Evolutionary conservation across 2,888 invertebrate species (phyloP).

Genomic region (Eilema caniola): DNA sequence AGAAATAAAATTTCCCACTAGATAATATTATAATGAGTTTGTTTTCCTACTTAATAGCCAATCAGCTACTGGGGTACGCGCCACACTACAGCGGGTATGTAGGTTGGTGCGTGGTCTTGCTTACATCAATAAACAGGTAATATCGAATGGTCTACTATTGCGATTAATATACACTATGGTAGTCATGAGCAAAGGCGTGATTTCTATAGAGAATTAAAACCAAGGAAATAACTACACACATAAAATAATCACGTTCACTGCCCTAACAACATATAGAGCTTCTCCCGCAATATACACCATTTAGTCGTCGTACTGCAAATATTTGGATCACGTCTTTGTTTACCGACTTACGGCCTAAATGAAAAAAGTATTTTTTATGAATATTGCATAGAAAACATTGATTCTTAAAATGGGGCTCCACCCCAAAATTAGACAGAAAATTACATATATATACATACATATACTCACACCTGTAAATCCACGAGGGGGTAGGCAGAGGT

Average conservation of each 20-base stretch:
- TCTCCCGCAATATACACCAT: too few species aligned
- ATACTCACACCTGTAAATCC: too few species aligned
- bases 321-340: slow-evolving; percentile 9
- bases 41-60: slow-evolving; percentile 41
- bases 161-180: slow-evolving; percentile 27
- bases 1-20: slow-evolving; percentile 30
- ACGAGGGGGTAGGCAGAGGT: too few species aligned
- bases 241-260: too few species aligned
- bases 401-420: too few species aligned
- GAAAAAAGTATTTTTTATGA: neutral
- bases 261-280: too few species aligned
- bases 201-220: too few species aligned
- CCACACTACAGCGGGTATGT: slow-evolving; percentile 76
- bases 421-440: too few species aligned
- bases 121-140: slow-evolving; percentile 54
- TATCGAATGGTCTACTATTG: slow-evolving; percentile 46
- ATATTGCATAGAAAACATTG: neutral
- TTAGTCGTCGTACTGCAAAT: slow-evolving; percentile 19
- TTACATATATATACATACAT: too few species aligned
- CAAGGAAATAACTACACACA: too few species aligned
- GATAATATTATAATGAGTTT: slow-evolving; percentile 39
- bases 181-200: too few species aligned
- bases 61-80: slow-evolving; percentile 68
- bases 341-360: neutral
- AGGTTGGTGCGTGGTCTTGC: slow-evolving; percentile 64